phyloP scores from a whole-genome alignment of 1,140 invertebrate species.

The Zaprionus nigranus region DNA sequence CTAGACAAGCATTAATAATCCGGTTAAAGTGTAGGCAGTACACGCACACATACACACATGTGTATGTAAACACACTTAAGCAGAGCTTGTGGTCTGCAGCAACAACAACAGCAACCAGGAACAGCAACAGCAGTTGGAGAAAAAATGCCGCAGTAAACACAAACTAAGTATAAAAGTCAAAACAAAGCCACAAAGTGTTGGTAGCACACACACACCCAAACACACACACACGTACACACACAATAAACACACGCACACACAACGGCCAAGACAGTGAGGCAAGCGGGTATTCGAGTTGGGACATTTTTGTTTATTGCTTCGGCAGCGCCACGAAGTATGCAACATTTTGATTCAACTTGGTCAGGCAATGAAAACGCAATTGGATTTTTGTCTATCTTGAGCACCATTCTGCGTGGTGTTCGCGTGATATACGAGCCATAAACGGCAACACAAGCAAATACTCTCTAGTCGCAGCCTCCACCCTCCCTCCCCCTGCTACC shows the following conservation, averaged over 20 bases:
- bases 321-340: slow-evolving; percentile 61
- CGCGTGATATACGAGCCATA: slow-evolving; percentile 64
- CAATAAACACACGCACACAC: slow-evolving; percentile 28
- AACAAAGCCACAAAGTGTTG: slow-evolving; percentile 81
- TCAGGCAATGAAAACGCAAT: slow-evolving; percentile 61
- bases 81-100: slow-evolving; percentile 72
- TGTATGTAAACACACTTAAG: slow-evolving; percentile 75
- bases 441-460: slow-evolving; percentile 18
- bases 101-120: slow-evolving; percentile 28
- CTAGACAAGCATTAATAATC: slow-evolving; percentile 82
- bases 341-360: slow-evolving; percentile 56
- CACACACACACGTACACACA: slow-evolving; percentile 21
- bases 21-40: slow-evolving; percentile 74
- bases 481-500: background rate
- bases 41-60: slow-evolving; percentile 38
- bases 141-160: slow-evolving; percentile 69
- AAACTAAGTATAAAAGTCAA: slow-evolving; percentile 82
- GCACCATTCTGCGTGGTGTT: slow-evolving; percentile 53
- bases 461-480: too few relatives aligned
- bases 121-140: slow-evolving; percentile 17
- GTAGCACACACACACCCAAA: slow-evolving; percentile 46
- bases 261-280: slow-evolving; percentile 5
- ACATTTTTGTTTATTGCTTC: slow-evolving; percentile 57
- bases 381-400: slow-evolving; percentile 56
- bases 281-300: background rate